Evolutionary conservation across 2,113 vertebrate species (phyloP), one percentile per base, ranked within the genome.

Genomic region (Ranitomeya variabilis): DNA sequence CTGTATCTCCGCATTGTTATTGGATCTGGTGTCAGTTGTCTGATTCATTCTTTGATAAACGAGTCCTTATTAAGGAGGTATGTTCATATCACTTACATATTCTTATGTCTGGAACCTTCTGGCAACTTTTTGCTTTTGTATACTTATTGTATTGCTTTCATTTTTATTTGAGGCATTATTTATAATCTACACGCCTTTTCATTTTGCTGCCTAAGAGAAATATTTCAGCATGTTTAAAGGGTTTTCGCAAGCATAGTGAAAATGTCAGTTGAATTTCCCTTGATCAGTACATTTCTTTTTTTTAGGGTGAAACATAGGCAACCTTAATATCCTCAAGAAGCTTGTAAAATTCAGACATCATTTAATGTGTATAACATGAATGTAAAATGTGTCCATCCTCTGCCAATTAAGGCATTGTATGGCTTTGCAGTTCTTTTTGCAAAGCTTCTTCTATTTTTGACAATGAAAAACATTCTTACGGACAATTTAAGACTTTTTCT

Each of bases 181-280:
- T 88, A 82, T 74, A 37, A 88, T 73, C 66, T 79, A 82, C 81
- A 55, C 45, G 66, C 23, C 67, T 45, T 86, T 79, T 78, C 31
- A 52, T 23, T 74, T 82, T 71, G 51, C 79, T 59, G 62, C 78
- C 77, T 87, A 59, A 37, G 64, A 87, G 23, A 69, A 69, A 19
- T 71, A 37, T 77, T 55, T 37, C 52, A 77, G 55, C 73, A 54
- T 55, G 59, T 87, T 67, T 87, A 80, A 66, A 62, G 74, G 78
- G 85, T 52, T 73, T 87, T 87, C 23, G 59, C 76, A 77, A 86
- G 85, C 77, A 64, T 60, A 79, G 62, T 52, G 59, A 87, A 80
- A 87, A 67, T 79, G 85, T 86, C 83, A 79, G 60, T 54, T 37
- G 62, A 21, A 51, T 87, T 87, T 86, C 23, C 83, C 84, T 86